These are phyloP conservation scores for Rhinichthys klamathensis DNA, from an alignment of 2,113 vertebrate genomes.

Conservation along the genomic window DNA sequence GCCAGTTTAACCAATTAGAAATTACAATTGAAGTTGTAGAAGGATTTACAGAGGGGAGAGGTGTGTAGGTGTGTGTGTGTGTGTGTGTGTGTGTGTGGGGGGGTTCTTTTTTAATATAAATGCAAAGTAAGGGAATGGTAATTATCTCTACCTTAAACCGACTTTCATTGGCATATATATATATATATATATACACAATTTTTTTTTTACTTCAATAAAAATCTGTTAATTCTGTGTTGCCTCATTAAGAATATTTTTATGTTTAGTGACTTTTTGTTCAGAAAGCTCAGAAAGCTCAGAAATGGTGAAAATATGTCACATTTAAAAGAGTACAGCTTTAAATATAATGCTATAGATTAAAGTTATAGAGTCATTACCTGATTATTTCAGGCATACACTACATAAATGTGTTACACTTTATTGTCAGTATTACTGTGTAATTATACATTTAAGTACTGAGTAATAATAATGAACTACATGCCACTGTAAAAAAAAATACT, in stretches of 20 bases:
- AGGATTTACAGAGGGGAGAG: background rate
- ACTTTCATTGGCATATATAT: background rate
- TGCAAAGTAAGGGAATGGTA: background rate
- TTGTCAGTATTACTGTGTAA: too few species aligned
- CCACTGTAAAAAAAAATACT: too few species aligned
- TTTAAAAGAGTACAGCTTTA: background rate
- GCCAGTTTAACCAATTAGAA: background rate
- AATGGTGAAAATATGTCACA: background rate
- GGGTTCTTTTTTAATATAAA: background rate
- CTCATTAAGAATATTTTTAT: background rate
- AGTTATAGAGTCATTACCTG: background rate
- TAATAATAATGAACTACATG: too few species aligned
- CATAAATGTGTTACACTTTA: too few species aligned
- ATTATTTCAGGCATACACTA: background rate
- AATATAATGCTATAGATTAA: background rate
- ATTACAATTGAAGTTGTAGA: background rate
- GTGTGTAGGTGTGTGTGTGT: too few species aligned
- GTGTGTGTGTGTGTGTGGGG: too few species aligned
- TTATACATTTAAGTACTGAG: too few species aligned
- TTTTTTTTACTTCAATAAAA: background rate
- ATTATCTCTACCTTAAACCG: background rate
- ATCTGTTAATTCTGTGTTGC: background rate
- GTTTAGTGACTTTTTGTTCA: too few species aligned
- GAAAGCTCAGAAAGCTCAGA: background rate
- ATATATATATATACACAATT: too few species aligned